Evolutionary conservation across 2,797 vertebrate species (phyloP).

Genomic region (Sandelia bainsii): DNA sequence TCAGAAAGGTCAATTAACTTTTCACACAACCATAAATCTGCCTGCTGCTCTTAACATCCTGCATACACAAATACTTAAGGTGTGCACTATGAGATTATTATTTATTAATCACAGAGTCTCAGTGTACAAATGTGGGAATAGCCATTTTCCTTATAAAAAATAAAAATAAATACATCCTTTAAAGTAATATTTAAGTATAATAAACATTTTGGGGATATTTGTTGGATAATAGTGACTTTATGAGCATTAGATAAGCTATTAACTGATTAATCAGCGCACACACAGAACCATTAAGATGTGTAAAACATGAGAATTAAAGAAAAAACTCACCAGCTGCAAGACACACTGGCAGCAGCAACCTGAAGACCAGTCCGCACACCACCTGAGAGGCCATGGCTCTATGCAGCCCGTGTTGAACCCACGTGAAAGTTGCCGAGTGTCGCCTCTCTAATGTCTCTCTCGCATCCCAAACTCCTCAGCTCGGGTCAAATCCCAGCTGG

Average conservation of each 20-base stretch:
- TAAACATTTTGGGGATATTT: background rate
- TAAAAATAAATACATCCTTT: background rate
- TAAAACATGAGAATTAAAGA: slow-evolving; percentile 9
- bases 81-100: background rate
- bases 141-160: background rate
- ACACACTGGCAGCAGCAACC: slow-evolving; percentile 93
- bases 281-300: background rate
- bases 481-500: slow-evolving; percentile 70
- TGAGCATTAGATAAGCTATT: background rate
- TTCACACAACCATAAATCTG: background rate
- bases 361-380: slow-evolving; percentile 95
- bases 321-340: slow-evolving; percentile 90
- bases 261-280: background rate
- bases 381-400: slow-evolving; percentile 93
- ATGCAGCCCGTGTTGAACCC: slow-evolving; percentile 48
- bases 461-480: slow-evolving; percentile 75
- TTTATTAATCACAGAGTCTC: background rate
- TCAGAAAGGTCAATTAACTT: background rate
- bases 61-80: background rate
- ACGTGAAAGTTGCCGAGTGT: slow-evolving; percentile 43
- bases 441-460: slow-evolving; percentile 59
- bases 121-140: background rate
- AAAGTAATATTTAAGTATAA: background rate
- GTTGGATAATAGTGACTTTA: background rate
- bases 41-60: background rate